Base-by-base conservation (phyloP, 2,888 invertebrate species). In the Lasius platythorax region DNA sequence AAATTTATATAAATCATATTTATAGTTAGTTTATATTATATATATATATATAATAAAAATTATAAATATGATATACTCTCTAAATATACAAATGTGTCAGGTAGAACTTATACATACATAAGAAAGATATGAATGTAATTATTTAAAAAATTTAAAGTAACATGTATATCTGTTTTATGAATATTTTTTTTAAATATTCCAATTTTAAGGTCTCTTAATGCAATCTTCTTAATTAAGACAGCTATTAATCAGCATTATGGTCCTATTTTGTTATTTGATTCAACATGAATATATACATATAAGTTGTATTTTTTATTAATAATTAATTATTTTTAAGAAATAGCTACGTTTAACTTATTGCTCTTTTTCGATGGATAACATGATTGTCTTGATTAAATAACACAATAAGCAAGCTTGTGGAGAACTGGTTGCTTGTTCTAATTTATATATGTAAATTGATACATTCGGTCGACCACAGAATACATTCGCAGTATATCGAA, bases 351-450 rank as follows among this genome's bases (percentile, higher is more conserved):
- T 11, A 43, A 30, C 15, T 68, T 56, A 64, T 53, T 12, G 37
- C 37, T 28, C 15, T 53, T 53, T 58, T n/a, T 75, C 11, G n/a
- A 28, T 23, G 30, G n/a, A 78, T 43, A 68, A 58, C 15, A 66
- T n/a, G 4, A 30, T 9, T 33, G 3, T 12, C 1, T 3, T 30
- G 37, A 67, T 89, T 85, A 67, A 88, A 82, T 87, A 87, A 88
- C 67, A 81, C n/a, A 50, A 61, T 64, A 50, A 37, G 6, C 11
- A 12, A 63, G 58, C 9, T 46, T 2, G 40, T 3, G 33, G 33
- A 4, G 40, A 28, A 15, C 23, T 28, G 61, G 3, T 18, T 28
- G 40, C 12, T 28, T 12, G 50, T 9, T 11, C 8, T 12, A 8
- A 12, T n/a, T 53, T n/a, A 78, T 23, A 12, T 56, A 2, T 23